Evolutionary conservation across 2,113 vertebrate genomes (phyloP), one percentile per base, ranked within the genome.

Genomic region (Bubo bubo): DNA sequence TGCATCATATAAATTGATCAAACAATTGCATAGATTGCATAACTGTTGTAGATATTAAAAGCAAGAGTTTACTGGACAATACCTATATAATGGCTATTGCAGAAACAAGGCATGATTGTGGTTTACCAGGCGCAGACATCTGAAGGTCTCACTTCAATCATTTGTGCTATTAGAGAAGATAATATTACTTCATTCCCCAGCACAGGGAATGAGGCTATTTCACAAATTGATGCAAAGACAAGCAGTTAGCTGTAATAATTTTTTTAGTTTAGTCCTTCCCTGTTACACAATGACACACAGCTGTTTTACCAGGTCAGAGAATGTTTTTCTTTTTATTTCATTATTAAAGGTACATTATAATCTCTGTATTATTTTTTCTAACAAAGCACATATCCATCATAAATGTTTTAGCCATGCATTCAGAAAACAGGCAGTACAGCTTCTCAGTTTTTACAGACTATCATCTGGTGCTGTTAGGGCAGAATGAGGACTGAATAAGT

Each of bases 301-400:
- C 21, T 62, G 52, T 55, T 90, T 96, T 84, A 79, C 4, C 59
- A 50, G 66, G 43, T 53, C 84, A 94, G 77, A 80, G 59, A 55
- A 23, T 26, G 56, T 12, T 84, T 75, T 63, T 47, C 12, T 82
- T 77, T 83, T 81, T 80, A 92, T 23, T 82, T 94, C 30, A 39
- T 19, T 72, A 12, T 35, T 87, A 50, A 56, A 27, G 5, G 32
- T 56, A 66, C 23, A 17, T 95, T 83, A 45, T 24, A 77, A 66
- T 72, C 23, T 76, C 41, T 79, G 39, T 66, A 91, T 94, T 86
- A 84, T 30, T 68, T 94, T 96, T 97, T 34, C 55, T 74, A 66
- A 94, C 8, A 28, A 30, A 84, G 68, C 19, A 67, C 35, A 55
- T 45, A 75, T 15, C 72, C 66, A 18, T 56, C n/a, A 64, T 53